Conservation (phyloP, 2,113 vertebrate species). For the Electrona antarctica region DNA sequence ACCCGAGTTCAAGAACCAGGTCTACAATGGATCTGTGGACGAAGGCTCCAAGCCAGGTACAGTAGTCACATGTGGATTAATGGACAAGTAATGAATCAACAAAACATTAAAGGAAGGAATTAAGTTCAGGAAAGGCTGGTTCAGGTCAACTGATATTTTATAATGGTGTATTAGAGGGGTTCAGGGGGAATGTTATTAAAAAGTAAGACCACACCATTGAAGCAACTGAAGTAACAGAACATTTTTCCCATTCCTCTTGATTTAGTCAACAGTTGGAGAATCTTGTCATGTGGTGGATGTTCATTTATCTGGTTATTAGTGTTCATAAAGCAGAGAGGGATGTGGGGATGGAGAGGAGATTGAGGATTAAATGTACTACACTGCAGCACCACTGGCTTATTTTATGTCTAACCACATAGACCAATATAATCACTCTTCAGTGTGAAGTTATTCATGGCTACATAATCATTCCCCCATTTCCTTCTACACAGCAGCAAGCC, state of each 20-base stretch:
- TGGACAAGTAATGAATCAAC: neutral
- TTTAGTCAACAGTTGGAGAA: constrained; percentile 44
- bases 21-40: constrained; percentile 96
- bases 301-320: constrained; percentile 51
- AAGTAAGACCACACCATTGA: constrained; percentile 34
- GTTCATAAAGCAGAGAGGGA: constrained; percentile 57
- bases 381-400: constrained; percentile 59
- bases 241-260: constrained; percentile 43
- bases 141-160: too few species aligned
- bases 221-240: constrained; percentile 33
- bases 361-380: constrained; percentile 67
- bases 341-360: constrained; percentile 53
- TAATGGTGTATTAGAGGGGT: too few species aligned
- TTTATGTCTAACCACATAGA: constrained; percentile 56
- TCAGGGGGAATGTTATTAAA: constrained; percentile 21
- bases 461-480: neutral
- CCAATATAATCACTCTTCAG: neutral
- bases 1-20: constrained; percentile 93
- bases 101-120: neutral
- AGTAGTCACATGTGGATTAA: constrained; percentile 53
- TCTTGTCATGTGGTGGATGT: constrained; percentile 46
- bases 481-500: constrained; percentile 66
- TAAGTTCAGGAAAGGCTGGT: too few species aligned
- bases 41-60: constrained; percentile 97
- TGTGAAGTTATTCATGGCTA: neutral